Base-by-base conservation (phyloP, 2,797 vertebrate genomes). In the Psittacula derbiana region DNA sequence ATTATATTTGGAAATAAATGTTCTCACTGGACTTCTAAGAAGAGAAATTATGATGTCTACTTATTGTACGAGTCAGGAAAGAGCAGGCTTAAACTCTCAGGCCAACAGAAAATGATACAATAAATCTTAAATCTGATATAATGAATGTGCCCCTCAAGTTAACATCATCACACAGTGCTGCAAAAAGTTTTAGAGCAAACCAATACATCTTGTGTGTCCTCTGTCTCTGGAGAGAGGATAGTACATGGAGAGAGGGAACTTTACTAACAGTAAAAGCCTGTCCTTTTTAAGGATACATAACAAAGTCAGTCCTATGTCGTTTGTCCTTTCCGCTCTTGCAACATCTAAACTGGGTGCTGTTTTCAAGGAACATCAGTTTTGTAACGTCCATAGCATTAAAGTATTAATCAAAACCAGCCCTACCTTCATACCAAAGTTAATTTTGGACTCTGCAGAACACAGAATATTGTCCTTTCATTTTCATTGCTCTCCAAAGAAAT, bases 1-100 rank as follows among this genome's bases (percentile, higher is more conserved):
- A 58, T 92, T 86, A 53, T 81, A 75, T 93, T 96, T 80, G 47
- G 66, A 83, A 91, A 91, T 24, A 72, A 65, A 16, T 75, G 28
- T 71, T 88, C 61, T 91, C 19, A 17, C 13, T 88, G 53, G 69
- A 49, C 65, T 88, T 91, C 31, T 71, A 57, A 72, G 38, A 55
- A 88, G 31, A 83, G 30, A 78, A 90, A 90, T 91, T 43, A 73
- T 18, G 2, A 52, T 47, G 16, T 73, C 16, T 47, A 14, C 30
- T 72, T 73, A 24, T 20, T 91, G 55, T 53, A 28, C 46, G 64
- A 76, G 64, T 92, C 78, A 82, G 74, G 82, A 92, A 85, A 2
- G 3, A 65, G 17, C 16, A 73, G 52, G 12, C 30, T 46, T 71
- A 71, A 88, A 78, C 52, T 72, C 28, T 55, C 14, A 71, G 57